A percentile compares a stretch with the other conserved stretches of the same genome.
phyloP scores from a whole-genome alignment of 2,888 invertebrate species.

The Hemaris fuciformis region DNA sequence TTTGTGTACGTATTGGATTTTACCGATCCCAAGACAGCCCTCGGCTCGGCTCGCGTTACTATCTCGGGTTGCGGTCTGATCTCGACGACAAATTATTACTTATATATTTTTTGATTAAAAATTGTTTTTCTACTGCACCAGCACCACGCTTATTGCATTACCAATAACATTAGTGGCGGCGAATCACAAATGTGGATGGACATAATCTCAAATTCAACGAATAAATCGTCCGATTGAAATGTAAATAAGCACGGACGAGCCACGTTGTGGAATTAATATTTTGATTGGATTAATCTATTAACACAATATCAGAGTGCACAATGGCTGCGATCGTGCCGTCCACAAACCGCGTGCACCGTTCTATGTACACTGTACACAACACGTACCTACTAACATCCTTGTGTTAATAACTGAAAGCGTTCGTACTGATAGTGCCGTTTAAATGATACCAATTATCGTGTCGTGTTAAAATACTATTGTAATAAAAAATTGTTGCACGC shows the following conservation, averaged over 20 bases:
- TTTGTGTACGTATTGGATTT: slow-evolving; percentile 43
- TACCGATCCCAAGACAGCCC: slow-evolving; percentile 41
- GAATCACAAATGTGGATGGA: slow-evolving; percentile 45
- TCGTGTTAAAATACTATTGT: slow-evolving; percentile 28
- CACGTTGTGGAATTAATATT: slow-evolving; percentile 75
- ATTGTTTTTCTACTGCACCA: slow-evolving; percentile 28
- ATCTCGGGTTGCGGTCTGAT: slow-evolving; percentile 40
- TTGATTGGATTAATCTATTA: slow-evolving; percentile 80
- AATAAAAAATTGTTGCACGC: slow-evolving; percentile 16
- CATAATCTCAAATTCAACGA: slow-evolving; percentile 58
- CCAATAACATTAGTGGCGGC: slow-evolving; percentile 19
- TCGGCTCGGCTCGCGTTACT: slow-evolving; percentile 43
- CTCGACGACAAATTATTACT: slow-evolving; percentile 33
- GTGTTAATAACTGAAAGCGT: slow-evolving; percentile 1
- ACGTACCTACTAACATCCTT: not conserved
- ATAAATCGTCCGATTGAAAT: slow-evolving; percentile 68
- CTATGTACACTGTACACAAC: not conserved
- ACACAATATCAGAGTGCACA: slow-evolving; percentile 65
- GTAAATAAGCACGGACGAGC: slow-evolving; percentile 62
- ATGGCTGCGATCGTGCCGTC: slow-evolving; percentile 46
- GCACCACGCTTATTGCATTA: slow-evolving; percentile 14
- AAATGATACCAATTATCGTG: slow-evolving; percentile 20
- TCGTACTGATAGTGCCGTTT: not conserved
- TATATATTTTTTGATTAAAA: slow-evolving; percentile 33
- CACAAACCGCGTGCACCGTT: slow-evolving; percentile 7